These are phyloP conservation scores for Calephelis virginiensis DNA, from an alignment of 1,140 invertebrate species.

Conservation along the genomic window DNA sequence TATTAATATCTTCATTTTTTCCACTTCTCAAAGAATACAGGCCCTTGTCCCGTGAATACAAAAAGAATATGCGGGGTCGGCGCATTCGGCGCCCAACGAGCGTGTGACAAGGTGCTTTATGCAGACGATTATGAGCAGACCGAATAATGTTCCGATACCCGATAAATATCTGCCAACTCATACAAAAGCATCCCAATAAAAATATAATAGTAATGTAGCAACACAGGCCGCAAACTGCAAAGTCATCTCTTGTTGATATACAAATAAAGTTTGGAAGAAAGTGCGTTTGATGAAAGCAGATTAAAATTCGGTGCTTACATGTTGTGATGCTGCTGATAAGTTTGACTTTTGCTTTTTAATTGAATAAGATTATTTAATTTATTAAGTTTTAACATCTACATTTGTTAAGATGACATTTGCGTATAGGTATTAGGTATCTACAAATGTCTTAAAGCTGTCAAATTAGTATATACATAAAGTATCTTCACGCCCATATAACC, in stretches of 20 bases:
- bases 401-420: no score
- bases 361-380: no score
- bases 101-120: constrained; percentile 78
- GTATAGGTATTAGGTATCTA: no score
- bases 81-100: constrained; percentile 71
- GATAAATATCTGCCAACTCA: constrained; percentile 76
- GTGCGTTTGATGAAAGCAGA: constrained; percentile 46
- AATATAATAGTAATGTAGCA: constrained; percentile 49
- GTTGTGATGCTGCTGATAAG: background rate
- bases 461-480: no score
- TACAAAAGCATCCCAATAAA: constrained; percentile 53
- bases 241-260: constrained; percentile 69
- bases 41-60: constrained; percentile 61
- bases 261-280: constrained; percentile 54
- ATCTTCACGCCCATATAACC: no score
- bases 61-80: constrained; percentile 67
- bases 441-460: no score
- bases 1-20: constrained; percentile 79
- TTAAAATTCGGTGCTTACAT: constrained; percentile 38
- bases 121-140: constrained; percentile 73
- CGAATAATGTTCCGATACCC: constrained; percentile 76
- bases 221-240: constrained; percentile 70
- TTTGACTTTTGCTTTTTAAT: no score
- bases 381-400: no score
- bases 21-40: constrained; percentile 72